Conservation (phyloP, 2,888 invertebrate genomes). For the Drosophila falleni region DNA sequence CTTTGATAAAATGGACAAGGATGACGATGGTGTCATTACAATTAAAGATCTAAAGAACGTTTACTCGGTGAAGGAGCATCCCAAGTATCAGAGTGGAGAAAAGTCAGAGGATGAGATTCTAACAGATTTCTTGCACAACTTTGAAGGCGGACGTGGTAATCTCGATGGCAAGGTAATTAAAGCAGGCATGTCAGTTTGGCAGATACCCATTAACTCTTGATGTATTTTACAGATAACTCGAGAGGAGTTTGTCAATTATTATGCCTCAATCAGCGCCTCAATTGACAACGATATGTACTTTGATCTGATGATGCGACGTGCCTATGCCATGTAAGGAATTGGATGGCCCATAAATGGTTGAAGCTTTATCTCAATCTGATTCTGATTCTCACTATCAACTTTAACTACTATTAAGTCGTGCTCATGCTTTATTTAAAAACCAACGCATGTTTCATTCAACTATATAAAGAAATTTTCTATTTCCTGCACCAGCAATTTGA, state of each 20-base stretch:
- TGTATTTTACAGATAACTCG: slow-evolving; percentile 90
- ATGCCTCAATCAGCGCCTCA: slow-evolving; percentile 96
- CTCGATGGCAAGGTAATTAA: slow-evolving; percentile 90
- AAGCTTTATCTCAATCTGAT: neutral
- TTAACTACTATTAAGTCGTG: slow-evolving; percentile 43
- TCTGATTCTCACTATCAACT: slow-evolving; percentile 31
- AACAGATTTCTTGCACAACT: slow-evolving; percentile 92
- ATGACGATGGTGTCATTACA: slow-evolving; percentile 93
- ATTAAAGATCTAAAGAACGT: slow-evolving; percentile 91
- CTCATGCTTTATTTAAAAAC: slow-evolving; percentile 58
- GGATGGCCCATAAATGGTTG: too few species aligned
- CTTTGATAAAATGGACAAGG: slow-evolving; percentile 94
- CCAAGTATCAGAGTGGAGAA: slow-evolving; percentile 94
- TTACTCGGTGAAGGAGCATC: slow-evolving; percentile 93
- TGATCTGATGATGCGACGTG: slow-evolving; percentile 97
- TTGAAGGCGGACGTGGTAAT: slow-evolving; percentile 89
- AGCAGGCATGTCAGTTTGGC: neutral
- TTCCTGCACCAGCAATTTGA: slow-evolving; percentile 21
- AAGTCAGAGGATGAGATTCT: slow-evolving; percentile 94
- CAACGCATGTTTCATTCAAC: slow-evolving; percentile 48
- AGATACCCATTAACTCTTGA: neutral
- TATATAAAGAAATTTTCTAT: slow-evolving; percentile 35
- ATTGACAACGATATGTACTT: slow-evolving; percentile 98
- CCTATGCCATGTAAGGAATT: slow-evolving; percentile 91
- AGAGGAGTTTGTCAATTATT: slow-evolving; percentile 97